Percentiles rank a stretch among this genome's conserved stretches.
phyloP scores from a whole-genome alignment of 2,888 invertebrate species.

The Agrenia bidenticulata region DNA sequence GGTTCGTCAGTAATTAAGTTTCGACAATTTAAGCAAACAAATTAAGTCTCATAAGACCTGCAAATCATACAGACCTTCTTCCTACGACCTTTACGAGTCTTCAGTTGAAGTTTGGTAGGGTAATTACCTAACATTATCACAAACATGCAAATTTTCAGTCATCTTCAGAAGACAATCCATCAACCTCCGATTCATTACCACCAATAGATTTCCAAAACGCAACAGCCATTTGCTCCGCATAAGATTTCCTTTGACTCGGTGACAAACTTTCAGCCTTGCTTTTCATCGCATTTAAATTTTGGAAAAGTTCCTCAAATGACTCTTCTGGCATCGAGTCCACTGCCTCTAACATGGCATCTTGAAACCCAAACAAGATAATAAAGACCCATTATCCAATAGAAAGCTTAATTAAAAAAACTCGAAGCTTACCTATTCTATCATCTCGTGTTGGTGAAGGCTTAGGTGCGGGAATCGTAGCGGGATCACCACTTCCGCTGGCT shows the following conservation, averaged over 20 bases:
- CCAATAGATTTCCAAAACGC: slow-evolving; percentile 75
- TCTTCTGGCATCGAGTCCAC: slow-evolving; percentile 50
- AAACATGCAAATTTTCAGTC: too few relatives aligned
- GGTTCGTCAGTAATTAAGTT: too few relatives aligned
- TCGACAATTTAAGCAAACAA: too few relatives aligned
- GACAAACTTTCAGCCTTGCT: slow-evolving; percentile 66
- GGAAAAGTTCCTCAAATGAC: slow-evolving; percentile 60
- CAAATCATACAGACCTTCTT: too few relatives aligned
- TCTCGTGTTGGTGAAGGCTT: slow-evolving; percentile 30
- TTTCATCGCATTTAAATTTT: slow-evolving; percentile 68
- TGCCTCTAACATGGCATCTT: slow-evolving; percentile 46
- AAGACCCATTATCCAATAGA: too few relatives aligned
- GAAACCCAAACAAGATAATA: not conserved
- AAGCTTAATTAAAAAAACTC: too few relatives aligned
- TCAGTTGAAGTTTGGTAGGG: too few relatives aligned
- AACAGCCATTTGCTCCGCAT: slow-evolving; percentile 71
- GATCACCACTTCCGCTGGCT: not conserved
- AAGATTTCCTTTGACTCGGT: slow-evolving; percentile 66
- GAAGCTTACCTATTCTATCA: slow-evolving; percentile 24
- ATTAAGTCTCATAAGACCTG: too few relatives aligned
- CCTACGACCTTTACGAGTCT: too few relatives aligned
- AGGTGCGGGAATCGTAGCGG: slow-evolving; percentile 1
- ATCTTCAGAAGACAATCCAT: slow-evolving; percentile 55
- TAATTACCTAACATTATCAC: too few relatives aligned
- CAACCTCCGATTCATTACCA: slow-evolving; percentile 68